Conservation (phyloP, 2,113 vertebrate genomes). For the Thunnus maccoyii region DNA sequence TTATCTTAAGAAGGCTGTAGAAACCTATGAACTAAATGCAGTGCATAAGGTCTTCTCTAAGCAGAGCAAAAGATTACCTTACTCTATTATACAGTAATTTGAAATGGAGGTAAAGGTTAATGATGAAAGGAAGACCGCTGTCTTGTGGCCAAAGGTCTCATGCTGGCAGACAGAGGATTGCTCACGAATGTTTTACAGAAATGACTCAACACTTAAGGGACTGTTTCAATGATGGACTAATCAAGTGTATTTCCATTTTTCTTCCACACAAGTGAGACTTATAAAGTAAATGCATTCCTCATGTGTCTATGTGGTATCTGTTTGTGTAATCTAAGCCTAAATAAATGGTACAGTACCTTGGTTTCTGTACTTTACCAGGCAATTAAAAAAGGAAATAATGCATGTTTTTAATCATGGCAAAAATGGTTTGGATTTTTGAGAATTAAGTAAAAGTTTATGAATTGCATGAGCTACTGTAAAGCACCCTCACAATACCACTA, state of each 20-base stretch:
- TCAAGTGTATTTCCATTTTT: slow-evolving; percentile 28
- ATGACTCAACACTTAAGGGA: slow-evolving; percentile 52
- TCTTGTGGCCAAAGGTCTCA: slow-evolving; percentile 69
- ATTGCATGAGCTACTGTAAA: no score
- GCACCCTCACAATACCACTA: no score
- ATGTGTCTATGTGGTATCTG: neutral
- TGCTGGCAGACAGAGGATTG: slow-evolving; percentile 62
- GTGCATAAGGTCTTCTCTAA: slow-evolving; percentile 75
- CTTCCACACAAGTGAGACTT: neutral
- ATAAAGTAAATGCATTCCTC: neutral
- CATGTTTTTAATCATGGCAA: neutral
- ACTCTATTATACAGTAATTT: slow-evolving; percentile 81
- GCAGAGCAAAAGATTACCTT: slow-evolving; percentile 76
- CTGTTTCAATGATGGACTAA: slow-evolving; percentile 46
- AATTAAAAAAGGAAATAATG: neutral
- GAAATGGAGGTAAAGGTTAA: slow-evolving; percentile 84
- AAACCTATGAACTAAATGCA: slow-evolving; percentile 78
- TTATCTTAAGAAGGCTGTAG: slow-evolving; percentile 68
- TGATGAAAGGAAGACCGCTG: slow-evolving; percentile 75
- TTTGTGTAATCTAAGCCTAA: neutral
- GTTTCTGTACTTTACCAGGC: neutral
- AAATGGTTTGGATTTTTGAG: neutral
- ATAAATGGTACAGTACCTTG: neutral
- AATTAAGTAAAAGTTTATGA: neutral
- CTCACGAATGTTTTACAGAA: slow-evolving; percentile 57